phyloP scores from a whole-genome alignment of 2,113 vertebrate genomes.

The Psephotus haematonotus region DNA sequence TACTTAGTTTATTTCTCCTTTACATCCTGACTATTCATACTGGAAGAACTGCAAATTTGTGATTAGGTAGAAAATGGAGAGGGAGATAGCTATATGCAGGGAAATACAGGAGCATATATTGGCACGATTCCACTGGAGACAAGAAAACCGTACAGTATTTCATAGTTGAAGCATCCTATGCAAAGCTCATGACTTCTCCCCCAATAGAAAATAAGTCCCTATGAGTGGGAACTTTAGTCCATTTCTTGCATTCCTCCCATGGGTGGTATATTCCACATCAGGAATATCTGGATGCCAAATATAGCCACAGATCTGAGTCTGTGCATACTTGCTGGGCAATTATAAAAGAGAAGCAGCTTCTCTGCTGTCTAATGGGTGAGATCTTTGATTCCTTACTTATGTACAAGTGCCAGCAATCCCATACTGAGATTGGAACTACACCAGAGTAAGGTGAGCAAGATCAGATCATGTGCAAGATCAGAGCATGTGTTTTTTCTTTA shows the following conservation, averaged over 20 bases:
- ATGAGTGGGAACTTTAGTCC: neutral
- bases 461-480: neutral
- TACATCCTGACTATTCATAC: neutral
- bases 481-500: neutral
- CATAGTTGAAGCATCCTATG: neutral
- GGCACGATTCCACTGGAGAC: neutral
- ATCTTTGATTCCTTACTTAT: neutral
- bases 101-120: neutral
- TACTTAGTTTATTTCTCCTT: neutral
- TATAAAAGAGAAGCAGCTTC: neutral
- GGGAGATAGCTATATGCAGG: neutral
- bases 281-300: constrained; percentile 16
- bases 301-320: neutral
- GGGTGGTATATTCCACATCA: constrained; percentile 14
- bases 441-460: neutral
- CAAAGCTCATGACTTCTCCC: neutral
- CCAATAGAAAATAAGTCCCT: neutral
- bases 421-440: neutral
- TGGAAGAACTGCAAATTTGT: neutral
- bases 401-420: neutral
- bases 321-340: neutral
- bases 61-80: neutral
- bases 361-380: neutral
- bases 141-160: neutral
- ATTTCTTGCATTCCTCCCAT: constrained; percentile 35